These are phyloP conservation scores for Mesorhabditis spiculigera DNA, from an alignment of 2,888 invertebrate species.

Conservation along the genomic window DNA sequence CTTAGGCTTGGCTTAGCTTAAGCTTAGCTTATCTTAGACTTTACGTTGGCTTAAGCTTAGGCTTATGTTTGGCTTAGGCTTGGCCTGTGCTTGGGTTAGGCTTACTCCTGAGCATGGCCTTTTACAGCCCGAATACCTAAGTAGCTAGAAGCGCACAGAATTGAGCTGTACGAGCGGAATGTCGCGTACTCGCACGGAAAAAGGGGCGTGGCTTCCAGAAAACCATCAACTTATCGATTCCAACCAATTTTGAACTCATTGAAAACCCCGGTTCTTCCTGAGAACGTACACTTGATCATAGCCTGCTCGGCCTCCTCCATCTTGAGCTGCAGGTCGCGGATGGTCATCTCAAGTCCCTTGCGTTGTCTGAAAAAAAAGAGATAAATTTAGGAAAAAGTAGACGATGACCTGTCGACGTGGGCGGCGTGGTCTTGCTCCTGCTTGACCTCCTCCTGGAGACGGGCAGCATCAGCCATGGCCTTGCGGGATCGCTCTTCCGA, in stretches of 20 bases:
- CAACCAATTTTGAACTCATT: not conserved
- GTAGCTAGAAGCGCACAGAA: no score
- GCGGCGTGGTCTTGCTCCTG: slow-evolving; percentile 85
- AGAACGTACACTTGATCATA: slow-evolving; percentile 78
- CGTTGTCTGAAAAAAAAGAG: slow-evolving; percentile 63
- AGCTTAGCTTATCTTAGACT: not conserved
- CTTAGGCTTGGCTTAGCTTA: not conserved
- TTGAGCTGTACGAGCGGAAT: no score
- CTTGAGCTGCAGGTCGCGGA: slow-evolving; percentile 95
- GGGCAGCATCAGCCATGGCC: slow-evolving; percentile 96
- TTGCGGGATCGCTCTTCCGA: slow-evolving; percentile 86
- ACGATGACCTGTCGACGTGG: slow-evolving; percentile 85
- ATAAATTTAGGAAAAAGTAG: slow-evolving; percentile 21
- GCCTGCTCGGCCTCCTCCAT: slow-evolving; percentile 80
- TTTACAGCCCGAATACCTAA: no score
- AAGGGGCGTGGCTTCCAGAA: no score
- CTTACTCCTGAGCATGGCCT: no score
- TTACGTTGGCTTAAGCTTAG: not conserved
- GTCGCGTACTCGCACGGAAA: no score
- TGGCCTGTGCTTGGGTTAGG: no score
- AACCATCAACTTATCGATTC: no score
- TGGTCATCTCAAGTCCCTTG: slow-evolving; percentile 92
- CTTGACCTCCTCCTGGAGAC: slow-evolving; percentile 88
- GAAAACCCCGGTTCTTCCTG: not conserved
- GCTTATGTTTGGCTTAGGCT: not conserved